A percentile compares a stretch with the other conserved stretches of the same genome.
Conservation (phyloP, 37 sponge, comb jelly and placozoan genomes). For the Tethya wilhelma region DNA sequence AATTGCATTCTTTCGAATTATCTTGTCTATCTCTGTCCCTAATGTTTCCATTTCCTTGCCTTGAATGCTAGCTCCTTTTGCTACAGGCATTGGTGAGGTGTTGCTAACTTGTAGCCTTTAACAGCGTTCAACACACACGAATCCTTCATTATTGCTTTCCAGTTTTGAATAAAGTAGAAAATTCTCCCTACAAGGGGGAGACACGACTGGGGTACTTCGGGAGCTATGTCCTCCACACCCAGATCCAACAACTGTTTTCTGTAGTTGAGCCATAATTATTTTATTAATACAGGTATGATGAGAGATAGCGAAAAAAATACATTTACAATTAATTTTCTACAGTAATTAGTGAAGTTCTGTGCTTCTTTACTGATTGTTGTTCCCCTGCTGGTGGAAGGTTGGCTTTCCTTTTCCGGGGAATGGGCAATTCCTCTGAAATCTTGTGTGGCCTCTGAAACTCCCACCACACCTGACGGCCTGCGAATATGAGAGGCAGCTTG, state of each 20-base stretch:
- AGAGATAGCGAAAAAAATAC: too few species aligned
- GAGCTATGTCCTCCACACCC: too few species aligned
- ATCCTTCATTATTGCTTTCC: slow-evolving; percentile 35
- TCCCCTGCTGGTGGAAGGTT: not conserved
- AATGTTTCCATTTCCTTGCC: too few species aligned
- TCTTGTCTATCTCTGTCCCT: too few species aligned
- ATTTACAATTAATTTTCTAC: not conserved
- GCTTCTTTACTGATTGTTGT: not conserved
- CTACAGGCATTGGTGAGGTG: not conserved
- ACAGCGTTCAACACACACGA: slow-evolving; percentile 43
- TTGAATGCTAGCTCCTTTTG: not conserved
- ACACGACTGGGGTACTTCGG: too few species aligned
- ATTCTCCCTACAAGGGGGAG: too few species aligned
- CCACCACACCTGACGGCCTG: not conserved
- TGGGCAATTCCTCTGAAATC: slow-evolving; percentile 8
- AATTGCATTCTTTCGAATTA: too few species aligned
- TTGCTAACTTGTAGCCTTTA: slow-evolving; percentile 23
- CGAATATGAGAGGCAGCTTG: slow-evolving; percentile 9
- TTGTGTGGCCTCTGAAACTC: too few species aligned
- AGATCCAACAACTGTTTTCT: too few species aligned
- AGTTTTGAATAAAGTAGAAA: too few species aligned
- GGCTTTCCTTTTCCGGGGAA: not conserved
- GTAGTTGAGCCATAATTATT: too few species aligned
- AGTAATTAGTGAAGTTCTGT: not conserved
- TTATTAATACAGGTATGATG: too few species aligned